Evolutionary conservation across 2,113 vertebrate genomes (phyloP).

Genomic region (Eublepharis macularius): DNA sequence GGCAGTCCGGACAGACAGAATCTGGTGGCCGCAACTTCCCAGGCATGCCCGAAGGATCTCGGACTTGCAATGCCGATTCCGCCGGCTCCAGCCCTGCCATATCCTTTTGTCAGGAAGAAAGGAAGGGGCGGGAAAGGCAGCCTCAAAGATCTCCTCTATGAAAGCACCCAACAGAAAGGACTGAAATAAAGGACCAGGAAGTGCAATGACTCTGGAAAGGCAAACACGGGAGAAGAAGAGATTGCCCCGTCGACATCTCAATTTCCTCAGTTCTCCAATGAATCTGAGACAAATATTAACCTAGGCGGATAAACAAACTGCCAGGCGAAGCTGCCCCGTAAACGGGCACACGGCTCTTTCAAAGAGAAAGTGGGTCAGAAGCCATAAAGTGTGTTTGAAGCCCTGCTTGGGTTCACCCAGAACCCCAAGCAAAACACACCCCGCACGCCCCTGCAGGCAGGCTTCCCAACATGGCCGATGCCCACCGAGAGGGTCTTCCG

Average conservation of each 20-base stretch:
- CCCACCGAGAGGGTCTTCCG: neutral
- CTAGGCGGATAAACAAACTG: neutral
- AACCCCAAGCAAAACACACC: conserved; percentile 16
- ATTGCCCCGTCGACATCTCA: conserved; percentile 26
- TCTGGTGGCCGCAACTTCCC: conserved; percentile 6
- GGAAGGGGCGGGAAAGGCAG: neutral
- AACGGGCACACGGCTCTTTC: neutral
- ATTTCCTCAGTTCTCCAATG: conserved; percentile 9
- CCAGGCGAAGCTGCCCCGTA: neutral
- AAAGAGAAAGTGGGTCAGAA: neutral
- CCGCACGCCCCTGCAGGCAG: conserved; percentile 27
- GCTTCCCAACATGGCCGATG: conserved; percentile 30
- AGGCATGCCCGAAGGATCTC: conserved; percentile 44
- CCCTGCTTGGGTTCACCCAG: conserved; percentile 13
- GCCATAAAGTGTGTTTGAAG: neutral
- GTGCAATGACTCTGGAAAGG: neutral
- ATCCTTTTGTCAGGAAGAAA: conserved; percentile 55
- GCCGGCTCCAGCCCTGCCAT: conserved; percentile 29
- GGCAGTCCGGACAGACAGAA: neutral
- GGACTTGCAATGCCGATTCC: neutral
- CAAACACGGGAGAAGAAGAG: neutral
- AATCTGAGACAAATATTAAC: conserved; percentile 51
- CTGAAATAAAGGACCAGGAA: conserved; percentile 18
- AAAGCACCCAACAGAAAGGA: conserved; percentile 25
- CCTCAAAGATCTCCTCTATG: neutral